A percentile compares a stretch with the other conserved stretches of the same genome.
phyloP scores from a whole-genome alignment of 2,888 invertebrate genomes.

The Hydrotaea cyrtoneurina region DNA sequence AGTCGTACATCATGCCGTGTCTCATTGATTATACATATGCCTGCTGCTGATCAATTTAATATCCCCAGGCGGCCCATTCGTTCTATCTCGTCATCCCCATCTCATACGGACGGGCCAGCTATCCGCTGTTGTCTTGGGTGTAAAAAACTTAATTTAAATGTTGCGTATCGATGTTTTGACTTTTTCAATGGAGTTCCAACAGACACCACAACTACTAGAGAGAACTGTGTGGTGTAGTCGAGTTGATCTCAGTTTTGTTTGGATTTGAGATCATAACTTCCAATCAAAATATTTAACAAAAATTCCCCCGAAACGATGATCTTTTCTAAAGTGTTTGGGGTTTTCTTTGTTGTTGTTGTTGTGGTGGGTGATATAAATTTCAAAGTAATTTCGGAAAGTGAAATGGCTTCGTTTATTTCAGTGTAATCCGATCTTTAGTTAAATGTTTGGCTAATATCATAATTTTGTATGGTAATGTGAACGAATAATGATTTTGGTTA shows the following conservation, averaged over 20 bases:
- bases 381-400: background rate
- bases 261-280: constrained; percentile 14
- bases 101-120: background rate
- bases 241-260: background rate
- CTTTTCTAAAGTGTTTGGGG: background rate
- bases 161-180: constrained; percentile 66
- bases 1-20: constrained; percentile 47
- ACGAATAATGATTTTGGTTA: background rate
- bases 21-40: constrained; percentile 74
- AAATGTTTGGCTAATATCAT: constrained; percentile 30
- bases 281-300: constrained; percentile 8
- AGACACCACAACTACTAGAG: constrained; percentile 38
- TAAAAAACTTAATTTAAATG: constrained; percentile 67
- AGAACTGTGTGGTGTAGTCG: background rate
- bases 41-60: constrained; percentile 73
- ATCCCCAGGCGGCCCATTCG: constrained; percentile 74
- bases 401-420: background rate
- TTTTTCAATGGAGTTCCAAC: constrained; percentile 64
- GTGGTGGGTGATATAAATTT: background rate
- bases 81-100: constrained; percentile 46
- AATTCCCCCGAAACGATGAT: background rate
- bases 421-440: constrained; percentile 1
- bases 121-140: constrained; percentile 42
- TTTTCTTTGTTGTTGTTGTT: background rate
- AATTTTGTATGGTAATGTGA: constrained; percentile 12